Evolutionary conservation across 2,888 invertebrate species (phyloP).

Genomic region (Anticlea derivata): DNA sequence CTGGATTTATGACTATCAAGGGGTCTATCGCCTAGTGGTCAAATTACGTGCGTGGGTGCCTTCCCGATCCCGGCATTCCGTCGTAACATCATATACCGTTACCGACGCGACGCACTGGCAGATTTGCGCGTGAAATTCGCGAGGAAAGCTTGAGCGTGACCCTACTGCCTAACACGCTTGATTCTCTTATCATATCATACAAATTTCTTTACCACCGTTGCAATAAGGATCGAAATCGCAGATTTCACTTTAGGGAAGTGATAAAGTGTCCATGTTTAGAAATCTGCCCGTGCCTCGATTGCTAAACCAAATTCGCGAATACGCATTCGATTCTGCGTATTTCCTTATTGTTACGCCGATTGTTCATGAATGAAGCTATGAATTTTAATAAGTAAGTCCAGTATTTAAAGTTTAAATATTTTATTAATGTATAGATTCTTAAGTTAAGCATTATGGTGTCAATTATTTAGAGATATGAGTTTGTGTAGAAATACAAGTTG

Average conservation of each 20-base stretch:
- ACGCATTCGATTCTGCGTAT: conserved; percentile 75
- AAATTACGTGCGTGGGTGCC: conserved; percentile 28
- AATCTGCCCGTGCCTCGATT: conserved; percentile 72
- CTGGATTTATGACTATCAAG: conserved; percentile 6
- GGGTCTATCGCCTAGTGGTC: conserved; percentile 10
- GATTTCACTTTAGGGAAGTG: conserved; percentile 46
- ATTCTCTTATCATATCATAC: conserved; percentile 27
- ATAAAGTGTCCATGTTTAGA: conserved; percentile 53
- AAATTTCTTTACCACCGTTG: conserved; percentile 41
- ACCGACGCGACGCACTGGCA: conserved; percentile 62
- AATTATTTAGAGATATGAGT: too few relatives aligned
- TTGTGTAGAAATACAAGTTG: conserved; percentile 1
- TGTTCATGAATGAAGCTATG: conserved; percentile 72
- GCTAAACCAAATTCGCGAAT: conserved; percentile 71
- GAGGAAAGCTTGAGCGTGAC: conserved; percentile 81
- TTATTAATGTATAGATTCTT: too few relatives aligned
- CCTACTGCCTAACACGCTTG: conserved; percentile 58
- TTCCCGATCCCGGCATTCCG: conserved; percentile 55
- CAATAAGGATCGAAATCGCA: conserved; percentile 55
- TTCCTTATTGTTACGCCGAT: conserved; percentile 74
- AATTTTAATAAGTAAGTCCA: conserved; percentile 64
- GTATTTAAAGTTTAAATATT: too few relatives aligned
- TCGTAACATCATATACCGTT: conserved; percentile 75
- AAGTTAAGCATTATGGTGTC: too few relatives aligned
- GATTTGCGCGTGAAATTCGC: conserved; percentile 79